phyloP scores from a whole-genome alignment of 2,113 vertebrate species.

The Saguinus midas region DNA sequence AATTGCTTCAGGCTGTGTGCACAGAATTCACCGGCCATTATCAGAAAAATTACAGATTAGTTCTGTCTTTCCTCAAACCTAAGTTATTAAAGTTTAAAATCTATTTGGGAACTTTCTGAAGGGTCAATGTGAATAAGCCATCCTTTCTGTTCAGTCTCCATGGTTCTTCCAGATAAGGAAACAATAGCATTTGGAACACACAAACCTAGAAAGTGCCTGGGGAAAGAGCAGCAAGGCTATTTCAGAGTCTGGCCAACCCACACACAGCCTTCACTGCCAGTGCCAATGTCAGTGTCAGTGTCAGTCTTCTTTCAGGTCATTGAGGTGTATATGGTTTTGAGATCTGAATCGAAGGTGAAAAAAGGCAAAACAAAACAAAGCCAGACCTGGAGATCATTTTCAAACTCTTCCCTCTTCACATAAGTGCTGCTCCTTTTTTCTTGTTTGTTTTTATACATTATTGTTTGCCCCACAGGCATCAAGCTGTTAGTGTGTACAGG shows the following conservation, averaged over 20 bases:
- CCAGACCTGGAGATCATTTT: constrained; percentile 46
- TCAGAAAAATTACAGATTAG: not conserved
- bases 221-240: not conserved
- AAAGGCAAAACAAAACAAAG: constrained; percentile 51
- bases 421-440: constrained; percentile 60
- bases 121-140: not conserved
- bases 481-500: constrained; percentile 82
- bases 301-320: constrained; percentile 6
- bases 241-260: not conserved
- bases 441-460: constrained; percentile 71
- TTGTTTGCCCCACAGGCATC: constrained; percentile 82
- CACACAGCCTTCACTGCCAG: not conserved
- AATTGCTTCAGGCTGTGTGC: not conserved
- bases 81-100: constrained; percentile 27
- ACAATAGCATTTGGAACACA: not conserved
- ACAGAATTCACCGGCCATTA: not conserved
- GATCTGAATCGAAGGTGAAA: constrained; percentile 19
- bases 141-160: not conserved
- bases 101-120: not conserved
- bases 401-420: constrained; percentile 25
- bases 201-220: not conserved
- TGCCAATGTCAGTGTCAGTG: not conserved
- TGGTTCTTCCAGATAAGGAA: not conserved
- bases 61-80: not conserved
- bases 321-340: not conserved